These are phyloP conservation scores for Sicus ferrugineus DNA, from an alignment of 2,888 invertebrate genomes.

Conservation along the genomic window DNA sequence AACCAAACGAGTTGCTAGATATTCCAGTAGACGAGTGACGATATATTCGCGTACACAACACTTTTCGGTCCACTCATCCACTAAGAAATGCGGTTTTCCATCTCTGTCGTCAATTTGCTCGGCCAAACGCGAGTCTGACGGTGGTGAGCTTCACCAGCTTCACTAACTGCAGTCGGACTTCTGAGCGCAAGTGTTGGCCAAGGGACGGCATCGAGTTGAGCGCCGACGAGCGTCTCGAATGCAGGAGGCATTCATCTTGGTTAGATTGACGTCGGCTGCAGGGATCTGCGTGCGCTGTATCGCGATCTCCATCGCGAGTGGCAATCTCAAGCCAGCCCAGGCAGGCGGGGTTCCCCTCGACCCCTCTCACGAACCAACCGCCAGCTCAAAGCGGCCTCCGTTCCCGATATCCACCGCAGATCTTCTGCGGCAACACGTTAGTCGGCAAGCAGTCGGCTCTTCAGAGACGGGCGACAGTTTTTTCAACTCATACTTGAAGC, in stretches of 20 bases:
- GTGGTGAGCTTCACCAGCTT: no score
- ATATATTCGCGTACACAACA: no score
- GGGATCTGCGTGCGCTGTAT: background rate
- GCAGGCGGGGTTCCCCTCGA: background rate
- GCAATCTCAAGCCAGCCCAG: background rate
- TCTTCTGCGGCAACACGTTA: background rate
- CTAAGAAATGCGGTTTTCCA: no score
- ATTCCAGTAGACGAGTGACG: no score
- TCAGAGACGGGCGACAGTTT: background rate
- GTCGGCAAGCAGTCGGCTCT: background rate
- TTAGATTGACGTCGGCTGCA: background rate
- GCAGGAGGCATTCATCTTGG: background rate
- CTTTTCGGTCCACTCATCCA: no score
- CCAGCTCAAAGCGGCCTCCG: background rate
- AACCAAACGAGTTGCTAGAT: no score
- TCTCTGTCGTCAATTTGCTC: no score
- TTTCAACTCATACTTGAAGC: conserved; percentile 11
- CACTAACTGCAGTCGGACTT: no score
- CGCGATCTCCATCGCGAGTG: background rate
- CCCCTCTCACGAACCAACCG: background rate
- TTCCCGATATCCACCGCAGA: background rate
- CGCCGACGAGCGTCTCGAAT: no score
- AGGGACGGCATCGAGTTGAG: no score
- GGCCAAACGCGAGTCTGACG: no score
- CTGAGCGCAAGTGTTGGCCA: no score